Base-by-base conservation (phyloP, 2,113 vertebrate genomes). In the Osmerus mordax region DNA sequence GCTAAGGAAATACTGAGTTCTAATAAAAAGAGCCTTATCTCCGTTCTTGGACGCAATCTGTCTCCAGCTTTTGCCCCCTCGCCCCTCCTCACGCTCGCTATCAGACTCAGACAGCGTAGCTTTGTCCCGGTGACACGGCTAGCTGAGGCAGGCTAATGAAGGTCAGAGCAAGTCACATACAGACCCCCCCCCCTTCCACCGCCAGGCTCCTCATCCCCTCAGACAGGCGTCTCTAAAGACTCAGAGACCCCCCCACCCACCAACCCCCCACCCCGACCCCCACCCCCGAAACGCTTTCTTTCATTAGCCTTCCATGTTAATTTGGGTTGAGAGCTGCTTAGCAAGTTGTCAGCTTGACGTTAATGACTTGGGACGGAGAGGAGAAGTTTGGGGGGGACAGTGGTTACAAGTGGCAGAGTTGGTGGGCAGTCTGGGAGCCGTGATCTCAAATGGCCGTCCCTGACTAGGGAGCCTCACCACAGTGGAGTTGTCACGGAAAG, bases 71-170 rank as follows among this genome's bases (percentile, higher is more conserved):
- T 83, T 71, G 53, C 32, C 72, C 73, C 52, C 64, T 41, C 71
- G 8, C 75, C 54, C 4, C 25, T 64, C 62, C 29, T 4, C 62
- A 28, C 58, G 21, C 62, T 29, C 67, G 1, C 75, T 77, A 87
- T 87, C 77, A 28, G 74, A 62, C 55, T 8, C 7, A 47, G 41
- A 47, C 41, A 47, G 32, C 63, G 58, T n/a, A 47, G 83, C 76
- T 76, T 86, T 80, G 79, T 79, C 41, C 74, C 56, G 52, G 69
- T 71, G 55, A 71, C 67, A 67, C 68, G 53, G 70, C 78, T 81
- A 25, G 4, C 75, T 60, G 80, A 81, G 73, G 72, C 73, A n/a
- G 6, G 25, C 78, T 89, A 89, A 89, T 89, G 84, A 89, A 91
- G 87, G 87, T 89, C 84, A 84, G 67, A 2, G 55, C 77, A 83